These are phyloP conservation scores for Tupiocoris notatus DNA, from an alignment of 2,888 invertebrate species.

Conservation along the genomic window DNA sequence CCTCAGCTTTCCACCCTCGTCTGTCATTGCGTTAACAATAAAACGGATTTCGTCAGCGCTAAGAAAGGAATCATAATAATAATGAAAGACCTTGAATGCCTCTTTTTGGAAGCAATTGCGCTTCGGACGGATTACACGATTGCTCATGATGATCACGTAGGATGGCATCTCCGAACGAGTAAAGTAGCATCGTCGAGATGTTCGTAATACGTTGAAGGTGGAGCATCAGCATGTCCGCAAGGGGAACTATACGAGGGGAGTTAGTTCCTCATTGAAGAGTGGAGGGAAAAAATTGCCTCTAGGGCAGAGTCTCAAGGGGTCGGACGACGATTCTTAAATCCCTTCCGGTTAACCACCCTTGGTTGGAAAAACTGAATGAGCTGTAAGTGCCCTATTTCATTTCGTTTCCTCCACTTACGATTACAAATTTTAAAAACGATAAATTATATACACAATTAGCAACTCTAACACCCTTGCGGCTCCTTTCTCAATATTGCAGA, in stretches of 20 bases:
- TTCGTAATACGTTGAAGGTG: neutral
- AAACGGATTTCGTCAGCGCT: neutral
- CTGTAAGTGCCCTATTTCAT: neutral
- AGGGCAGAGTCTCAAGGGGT: neutral
- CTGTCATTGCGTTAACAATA: neutral
- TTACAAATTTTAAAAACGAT: no score
- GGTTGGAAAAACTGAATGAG: neutral
- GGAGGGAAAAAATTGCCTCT: neutral
- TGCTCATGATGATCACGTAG: conserved; percentile 28
- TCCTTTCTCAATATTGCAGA: no score
- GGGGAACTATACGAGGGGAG: neutral
- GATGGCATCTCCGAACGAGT: no score
- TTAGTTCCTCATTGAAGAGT: neutral
- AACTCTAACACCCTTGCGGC: no score
- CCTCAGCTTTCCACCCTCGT: no score
- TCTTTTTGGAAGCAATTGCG: no score
- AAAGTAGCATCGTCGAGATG: neutral
- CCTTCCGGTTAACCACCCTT: neutral
- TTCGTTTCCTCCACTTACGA: no score
- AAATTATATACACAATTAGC: no score
- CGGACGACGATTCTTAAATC: neutral
- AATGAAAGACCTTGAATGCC: conserved; percentile 31
- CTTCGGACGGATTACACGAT: neutral
- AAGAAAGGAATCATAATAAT: conserved; percentile 23
- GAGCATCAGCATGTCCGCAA: neutral